Evolutionary conservation across 2,888 invertebrate species (phyloP).

Genomic region (Cristatella mucedo): DNA sequence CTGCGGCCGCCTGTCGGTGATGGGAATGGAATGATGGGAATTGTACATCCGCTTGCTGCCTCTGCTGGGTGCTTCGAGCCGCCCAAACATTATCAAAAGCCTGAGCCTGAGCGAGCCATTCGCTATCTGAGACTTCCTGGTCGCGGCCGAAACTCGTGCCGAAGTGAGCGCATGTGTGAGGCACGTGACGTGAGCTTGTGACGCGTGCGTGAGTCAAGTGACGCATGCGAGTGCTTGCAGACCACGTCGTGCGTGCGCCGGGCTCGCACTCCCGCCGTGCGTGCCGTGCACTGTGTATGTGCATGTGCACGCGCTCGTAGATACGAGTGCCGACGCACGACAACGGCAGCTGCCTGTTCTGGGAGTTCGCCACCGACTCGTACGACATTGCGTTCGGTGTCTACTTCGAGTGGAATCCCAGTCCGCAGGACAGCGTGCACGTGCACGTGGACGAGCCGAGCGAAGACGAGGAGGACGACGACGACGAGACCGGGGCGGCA

Average conservation of each 20-base stretch:
- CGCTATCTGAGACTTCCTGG: too few species aligned
- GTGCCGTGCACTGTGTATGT: not conserved
- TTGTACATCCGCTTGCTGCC: too few species aligned
- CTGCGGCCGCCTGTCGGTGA: too few species aligned
- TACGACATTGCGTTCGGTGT: conserved; percentile 91
- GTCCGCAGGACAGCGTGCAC: conserved; percentile 67
- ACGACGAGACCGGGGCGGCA: too few species aligned
- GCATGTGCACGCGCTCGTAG: conserved; percentile 29
- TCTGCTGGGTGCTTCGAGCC: too few species aligned
- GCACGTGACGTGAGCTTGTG: not conserved
- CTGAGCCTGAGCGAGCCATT: too few species aligned
- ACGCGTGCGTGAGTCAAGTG: too few species aligned
- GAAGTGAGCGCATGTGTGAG: not conserved
- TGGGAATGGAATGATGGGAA: too few species aligned
- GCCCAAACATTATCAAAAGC: too few species aligned
- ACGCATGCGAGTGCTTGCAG: too few species aligned
- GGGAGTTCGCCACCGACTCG: conserved; percentile 97
- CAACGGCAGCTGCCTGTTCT: conserved; percentile 78
- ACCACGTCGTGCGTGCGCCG: not conserved
- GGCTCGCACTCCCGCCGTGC: not conserved
- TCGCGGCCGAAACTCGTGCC: too few species aligned
- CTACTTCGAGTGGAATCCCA: conserved; percentile 81
- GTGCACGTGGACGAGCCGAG: conserved; percentile 91
- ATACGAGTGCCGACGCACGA: conserved; percentile 86
- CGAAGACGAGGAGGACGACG: conserved; percentile 59